Evolutionary conservation across 1,140 invertebrate genomes (phyloP), one percentile per base, ranked within the genome.

Genomic region (Rhagoletis pomonella): DNA sequence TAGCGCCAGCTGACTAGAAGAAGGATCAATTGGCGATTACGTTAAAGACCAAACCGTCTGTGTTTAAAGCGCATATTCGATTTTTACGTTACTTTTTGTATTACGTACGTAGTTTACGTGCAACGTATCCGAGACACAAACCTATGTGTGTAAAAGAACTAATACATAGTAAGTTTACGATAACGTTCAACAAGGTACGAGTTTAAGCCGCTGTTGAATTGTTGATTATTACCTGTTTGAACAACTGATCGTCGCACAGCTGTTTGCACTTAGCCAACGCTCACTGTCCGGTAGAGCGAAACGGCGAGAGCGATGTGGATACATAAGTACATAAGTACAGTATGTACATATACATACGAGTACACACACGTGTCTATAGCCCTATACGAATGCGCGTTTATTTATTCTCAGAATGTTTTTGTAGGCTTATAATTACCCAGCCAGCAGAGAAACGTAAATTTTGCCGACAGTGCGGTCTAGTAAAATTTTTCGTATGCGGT

Each of bases 171-270:
- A 47, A 19, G 6, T 58, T 19, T 81, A 55, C 73, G 55, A 81
- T 47, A 58, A 81, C 29, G 29, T 55, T 81, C 73, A 81, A 19
- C 73, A 81, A 81, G 0, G 4, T 19, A 9, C 2, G 47, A 55
- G n/a, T 58, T 19, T 29, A 55, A 29, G n/a, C 47, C n/a, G 9
- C 7, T 55, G 47, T 55, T 10, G 6, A 50, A 42, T 55, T 29
- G 73, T 29, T 1, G 17, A 7, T 7, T 19, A 17, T 55, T 55
- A 81, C 73, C 73, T 81, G 47, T 55, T 81, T 81, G 4, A 81
- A 58, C 73, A 81, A 81, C 47, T 81, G 50, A 55, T 58, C 73
- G n/a, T 1, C 67, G 2, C 44, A 81, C 73, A 81, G 73, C 73
- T 81, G 73, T 81, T 81, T 19, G 47, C 14, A 29, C 29, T 77